These are phyloP conservation scores for Scarus forsteni DNA, from an alignment of 2,797 vertebrate genomes.

Conservation along the genomic window DNA sequence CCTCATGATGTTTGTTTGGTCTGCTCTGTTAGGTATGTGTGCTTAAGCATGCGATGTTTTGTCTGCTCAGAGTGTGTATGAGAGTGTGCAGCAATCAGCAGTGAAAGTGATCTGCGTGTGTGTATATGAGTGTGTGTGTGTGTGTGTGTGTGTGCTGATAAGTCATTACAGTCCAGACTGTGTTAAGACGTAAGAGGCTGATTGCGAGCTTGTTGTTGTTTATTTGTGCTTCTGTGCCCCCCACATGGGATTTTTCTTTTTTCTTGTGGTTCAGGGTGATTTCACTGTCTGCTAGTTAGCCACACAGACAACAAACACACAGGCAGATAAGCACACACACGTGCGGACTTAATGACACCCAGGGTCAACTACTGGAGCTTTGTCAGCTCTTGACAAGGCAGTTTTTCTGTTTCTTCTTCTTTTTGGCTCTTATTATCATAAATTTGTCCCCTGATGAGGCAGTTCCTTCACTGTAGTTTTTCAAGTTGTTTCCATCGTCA, in stretches of 20 bases:
- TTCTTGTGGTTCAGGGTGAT: conserved; percentile 66
- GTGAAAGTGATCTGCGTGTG: conserved; percentile 58
- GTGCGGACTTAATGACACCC: conserved; percentile 54
- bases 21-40: conserved; percentile 31
- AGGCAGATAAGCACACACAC: conserved; percentile 39
- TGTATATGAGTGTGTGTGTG: conserved; percentile 7
- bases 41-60: conserved; percentile 55
- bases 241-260: conserved; percentile 48
- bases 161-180: conserved; percentile 64
- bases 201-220: conserved; percentile 59
- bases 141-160: conserved; percentile 40
- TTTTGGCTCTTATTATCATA: not conserved
- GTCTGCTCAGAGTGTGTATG: conserved; percentile 40
- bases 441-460: not conserved
- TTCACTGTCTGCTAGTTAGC: conserved; percentile 76
- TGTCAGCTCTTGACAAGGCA: conserved; percentile 51
- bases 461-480: no score
- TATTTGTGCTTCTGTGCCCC: conserved; percentile 39
- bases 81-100: conserved; percentile 53
- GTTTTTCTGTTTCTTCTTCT: conserved; percentile 2
- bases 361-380: conserved; percentile 40
- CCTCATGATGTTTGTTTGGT: conserved; percentile 44
- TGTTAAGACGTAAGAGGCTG: conserved; percentile 25
- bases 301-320: conserved; percentile 63
- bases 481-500: no score